Conservation (phyloP, 2,888 invertebrate species). For the Hypsopygia costalis region DNA sequence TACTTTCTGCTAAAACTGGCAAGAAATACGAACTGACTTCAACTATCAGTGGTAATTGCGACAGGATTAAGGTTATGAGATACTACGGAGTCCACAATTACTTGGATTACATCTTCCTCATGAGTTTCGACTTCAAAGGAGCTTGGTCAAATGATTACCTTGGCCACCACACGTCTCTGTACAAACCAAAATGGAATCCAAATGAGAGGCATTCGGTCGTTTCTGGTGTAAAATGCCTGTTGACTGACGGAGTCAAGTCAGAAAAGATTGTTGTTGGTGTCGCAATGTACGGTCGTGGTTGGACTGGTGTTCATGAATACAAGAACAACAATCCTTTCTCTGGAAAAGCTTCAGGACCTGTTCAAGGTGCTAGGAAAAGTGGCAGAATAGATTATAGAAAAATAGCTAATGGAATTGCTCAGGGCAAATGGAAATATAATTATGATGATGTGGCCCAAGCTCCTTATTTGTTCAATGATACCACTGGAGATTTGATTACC, state of each 20-base stretch:
- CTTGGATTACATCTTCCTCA: conserved; percentile 74
- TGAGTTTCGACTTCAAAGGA: conserved; percentile 75
- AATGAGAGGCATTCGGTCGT: conserved; percentile 77
- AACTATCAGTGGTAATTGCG: conserved; percentile 74
- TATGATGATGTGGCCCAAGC: conserved; percentile 72
- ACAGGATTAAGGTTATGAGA: conserved; percentile 72
- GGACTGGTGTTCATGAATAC: conserved; percentile 66
- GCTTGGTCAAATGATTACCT: conserved; percentile 75
- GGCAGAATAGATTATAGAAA: conserved; percentile 73
- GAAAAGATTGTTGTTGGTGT: conserved; percentile 71
- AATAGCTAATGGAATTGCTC: conserved; percentile 62
- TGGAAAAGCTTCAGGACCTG: conserved; percentile 64
- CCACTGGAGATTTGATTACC: conserved; percentile 65
- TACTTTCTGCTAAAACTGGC: conserved; percentile 59
- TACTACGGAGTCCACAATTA: conserved; percentile 68
- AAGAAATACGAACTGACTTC: conserved; percentile 71
- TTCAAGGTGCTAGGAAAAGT: conserved; percentile 74
- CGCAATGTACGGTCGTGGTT: conserved; percentile 73
- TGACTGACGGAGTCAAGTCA: conserved; percentile 68
- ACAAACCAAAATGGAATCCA: conserved; percentile 66
- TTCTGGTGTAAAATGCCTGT: conserved; percentile 63
- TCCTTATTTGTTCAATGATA: conserved; percentile 63
- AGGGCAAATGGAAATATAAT: conserved; percentile 67
- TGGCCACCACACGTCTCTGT: conserved; percentile 63
- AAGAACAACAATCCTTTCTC: conserved; percentile 63